phyloP scores from a whole-genome alignment of 1,140 invertebrate genomes.

The Anoplolepis gracilipes region DNA sequence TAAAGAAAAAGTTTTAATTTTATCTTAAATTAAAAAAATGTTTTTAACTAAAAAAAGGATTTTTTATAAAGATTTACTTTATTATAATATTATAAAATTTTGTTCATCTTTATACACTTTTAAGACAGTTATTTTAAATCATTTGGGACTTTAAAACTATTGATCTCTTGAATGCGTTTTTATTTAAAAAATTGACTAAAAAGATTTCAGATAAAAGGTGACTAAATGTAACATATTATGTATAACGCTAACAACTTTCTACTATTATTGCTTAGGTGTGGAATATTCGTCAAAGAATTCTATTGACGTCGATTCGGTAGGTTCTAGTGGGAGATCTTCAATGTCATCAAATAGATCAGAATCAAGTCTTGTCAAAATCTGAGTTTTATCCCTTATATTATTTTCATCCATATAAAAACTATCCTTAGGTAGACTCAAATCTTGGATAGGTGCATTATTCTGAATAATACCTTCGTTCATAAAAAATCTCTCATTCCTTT shows the following conservation, averaged over 20 bases:
- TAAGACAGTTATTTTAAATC: too few relatives aligned
- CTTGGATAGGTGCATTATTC: not conserved
- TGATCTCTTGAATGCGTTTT: not conserved
- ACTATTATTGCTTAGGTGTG: not conserved
- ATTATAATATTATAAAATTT: too few relatives aligned
- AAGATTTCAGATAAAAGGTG: not conserved
- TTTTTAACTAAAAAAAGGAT: too few relatives aligned
- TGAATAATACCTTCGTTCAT: not conserved
- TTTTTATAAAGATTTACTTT: too few relatives aligned
- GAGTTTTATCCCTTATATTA: not conserved
- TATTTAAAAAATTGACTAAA: not conserved
- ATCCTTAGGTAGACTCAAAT: not conserved
- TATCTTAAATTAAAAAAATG: too few relatives aligned
- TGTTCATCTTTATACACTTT: too few relatives aligned
- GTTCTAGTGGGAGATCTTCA: conserved; percentile 33
- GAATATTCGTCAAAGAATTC: not conserved
- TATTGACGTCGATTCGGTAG: not conserved
- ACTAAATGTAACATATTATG: not conserved
- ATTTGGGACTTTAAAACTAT: too few relatives aligned
- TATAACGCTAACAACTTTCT: not conserved
- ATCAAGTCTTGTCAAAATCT: conserved; percentile 11
- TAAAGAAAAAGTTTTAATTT: too few relatives aligned
- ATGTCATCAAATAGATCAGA: conserved; percentile 47
- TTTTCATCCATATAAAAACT: not conserved
- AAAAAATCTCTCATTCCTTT: not conserved